A percentile compares a stretch with the other conserved stretches of the same genome.
Conservation (phyloP, 2,888 invertebrate species). For the Trichogramma evanescens region DNA sequence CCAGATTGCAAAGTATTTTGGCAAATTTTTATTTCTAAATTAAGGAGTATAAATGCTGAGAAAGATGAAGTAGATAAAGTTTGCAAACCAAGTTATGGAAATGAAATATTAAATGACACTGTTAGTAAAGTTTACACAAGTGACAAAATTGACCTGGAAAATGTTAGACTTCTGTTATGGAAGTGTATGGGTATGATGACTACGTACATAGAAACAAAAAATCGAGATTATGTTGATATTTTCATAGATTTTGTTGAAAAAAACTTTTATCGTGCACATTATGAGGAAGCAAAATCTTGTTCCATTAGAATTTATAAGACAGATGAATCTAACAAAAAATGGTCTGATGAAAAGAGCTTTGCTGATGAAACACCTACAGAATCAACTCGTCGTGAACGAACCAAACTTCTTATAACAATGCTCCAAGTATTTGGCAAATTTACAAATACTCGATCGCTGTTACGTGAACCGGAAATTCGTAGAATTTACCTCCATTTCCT, state of each 20-base stretch:
- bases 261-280: constrained; percentile 57
- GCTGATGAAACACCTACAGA: constrained; percentile 32
- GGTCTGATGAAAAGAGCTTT: constrained; percentile 40
- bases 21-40: constrained; percentile 59
- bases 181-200: constrained; percentile 69
- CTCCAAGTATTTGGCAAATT: constrained; percentile 73
- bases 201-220: constrained; percentile 70
- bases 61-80: background rate
- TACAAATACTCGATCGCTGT: constrained; percentile 72
- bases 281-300: constrained; percentile 53
- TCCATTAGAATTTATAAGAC: constrained; percentile 44
- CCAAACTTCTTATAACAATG: constrained; percentile 56
- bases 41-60: constrained; percentile 37
- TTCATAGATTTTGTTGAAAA: constrained; percentile 72
- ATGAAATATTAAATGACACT: too few relatives aligned
- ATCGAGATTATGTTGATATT: constrained; percentile 71
- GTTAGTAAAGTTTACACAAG: constrained; percentile 30
- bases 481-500: constrained; percentile 74
- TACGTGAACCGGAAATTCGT: constrained; percentile 67
- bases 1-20: constrained; percentile 59
- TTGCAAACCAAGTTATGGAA: too few relatives aligned
- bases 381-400: constrained; percentile 21
- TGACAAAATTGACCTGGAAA: constrained; percentile 63
- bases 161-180: constrained; percentile 76
- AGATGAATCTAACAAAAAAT: constrained; percentile 41